Evolutionary conservation across 2,113 vertebrate species (phyloP), one percentile per base, ranked within the genome.

Genomic region (Apistogramma diplotaenia): DNA sequence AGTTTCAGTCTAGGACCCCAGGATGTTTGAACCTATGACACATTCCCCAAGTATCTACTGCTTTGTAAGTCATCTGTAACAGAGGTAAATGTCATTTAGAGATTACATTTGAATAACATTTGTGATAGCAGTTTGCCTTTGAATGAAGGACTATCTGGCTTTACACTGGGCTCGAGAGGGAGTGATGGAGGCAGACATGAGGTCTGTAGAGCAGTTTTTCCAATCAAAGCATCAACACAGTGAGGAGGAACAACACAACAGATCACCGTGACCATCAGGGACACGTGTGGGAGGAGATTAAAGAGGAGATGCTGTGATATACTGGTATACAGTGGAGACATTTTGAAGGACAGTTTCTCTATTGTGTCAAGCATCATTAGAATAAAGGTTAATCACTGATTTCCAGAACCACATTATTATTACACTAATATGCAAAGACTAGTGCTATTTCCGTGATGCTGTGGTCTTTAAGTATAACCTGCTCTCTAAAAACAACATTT

Each of bases 21-120:
- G 76, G 67, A 79, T 18, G 59, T 78, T 83, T 35, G 19, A 74
- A 79, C 73, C 86, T 78, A 51, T 65, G 77, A 73, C 71, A 89
- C 84, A 93, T 92, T 93, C 87, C 88, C 86, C 74, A 61, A 92
- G 88, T 94, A 83, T 76, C 49, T 86, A 49, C 62, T n/a, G 54
- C 21, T 53, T 31, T 72, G 27, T 4, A 8, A 65, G 29, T 15
- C 62, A 12, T 61, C 31, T 6, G 51, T 71, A 71, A 72, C 73
- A 57, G n/a, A 53, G 18, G 21, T 70, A 21, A 76, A 80, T 53
- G 61, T 43, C 60, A 76, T 15, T 40, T 58, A 65, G 29, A 27
- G 73, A 29, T 58, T 21, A 25, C 55, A 75, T 57, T 31, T 76
- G 70, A 60, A 75, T 60, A 70, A 53, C 23, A 31, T 58, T 53